Conservation (phyloP, 2,888 invertebrate genomes). For the Brenthis daphne region DNA sequence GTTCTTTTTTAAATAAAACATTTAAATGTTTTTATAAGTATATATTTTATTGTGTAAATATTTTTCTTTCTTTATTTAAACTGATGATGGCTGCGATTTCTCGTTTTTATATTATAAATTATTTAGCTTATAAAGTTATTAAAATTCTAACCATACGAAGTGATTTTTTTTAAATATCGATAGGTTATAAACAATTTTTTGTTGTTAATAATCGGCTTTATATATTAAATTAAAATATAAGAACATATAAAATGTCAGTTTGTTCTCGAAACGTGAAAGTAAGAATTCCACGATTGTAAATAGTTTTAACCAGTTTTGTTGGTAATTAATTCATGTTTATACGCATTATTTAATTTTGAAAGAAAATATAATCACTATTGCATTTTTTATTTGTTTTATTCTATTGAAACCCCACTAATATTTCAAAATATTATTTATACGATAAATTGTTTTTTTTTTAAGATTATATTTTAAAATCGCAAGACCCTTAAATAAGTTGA, state of each 20-base stretch:
- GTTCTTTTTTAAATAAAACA: too few species aligned
- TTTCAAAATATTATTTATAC: neutral
- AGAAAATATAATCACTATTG: conserved; percentile 78
- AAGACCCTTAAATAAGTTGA: too few species aligned
- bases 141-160: too few species aligned
- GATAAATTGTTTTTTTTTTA: too few species aligned
- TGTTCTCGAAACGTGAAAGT: conserved; percentile 43
- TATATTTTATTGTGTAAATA: neutral
- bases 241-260: conserved; percentile 13
- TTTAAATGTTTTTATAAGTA: too few species aligned
- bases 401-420: conserved; percentile 10
- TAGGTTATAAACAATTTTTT: too few species aligned
- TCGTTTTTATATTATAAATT: too few species aligned
- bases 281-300: conserved; percentile 60
- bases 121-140: too few species aligned
- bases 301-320: conserved; percentile 67
- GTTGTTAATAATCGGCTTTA: neutral
- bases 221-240: neutral
- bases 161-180: too few species aligned
- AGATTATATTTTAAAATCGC: too few species aligned
- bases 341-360: conserved; percentile 74
- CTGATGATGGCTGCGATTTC: too few species aligned
- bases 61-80: neutral
- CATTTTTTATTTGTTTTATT: conserved; percentile 67
- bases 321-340: conserved; percentile 71